Evolutionary conservation across 2,888 invertebrate genomes (phyloP).

Genomic region (Brachylomia viminalis): DNA sequence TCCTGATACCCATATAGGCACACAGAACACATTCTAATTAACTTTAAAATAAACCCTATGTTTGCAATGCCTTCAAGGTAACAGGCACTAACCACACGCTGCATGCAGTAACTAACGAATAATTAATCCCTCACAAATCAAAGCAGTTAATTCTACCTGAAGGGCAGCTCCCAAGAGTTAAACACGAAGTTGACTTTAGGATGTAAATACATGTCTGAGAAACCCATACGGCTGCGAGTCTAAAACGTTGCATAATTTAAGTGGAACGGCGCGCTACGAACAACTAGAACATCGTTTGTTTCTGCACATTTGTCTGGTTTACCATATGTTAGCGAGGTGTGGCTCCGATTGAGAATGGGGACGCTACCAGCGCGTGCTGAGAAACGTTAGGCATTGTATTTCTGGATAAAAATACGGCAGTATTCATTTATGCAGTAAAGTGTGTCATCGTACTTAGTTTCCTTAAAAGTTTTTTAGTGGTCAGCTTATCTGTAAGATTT

Average conservation of each 20-base stretch:
- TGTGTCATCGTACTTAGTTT: constrained; percentile 25
- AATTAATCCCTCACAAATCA: constrained; percentile 46
- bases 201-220: constrained; percentile 56
- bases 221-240: constrained; percentile 33
- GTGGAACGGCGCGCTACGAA: constrained; percentile 54
- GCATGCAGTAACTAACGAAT: constrained; percentile 28
- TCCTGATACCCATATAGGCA: not conserved
- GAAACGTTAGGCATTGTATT: constrained; percentile 37
- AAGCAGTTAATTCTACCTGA: constrained; percentile 28
- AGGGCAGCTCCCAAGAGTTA: constrained; percentile 8
- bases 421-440: constrained; percentile 33
- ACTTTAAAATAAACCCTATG: constrained; percentile 16
- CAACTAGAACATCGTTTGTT: constrained; percentile 59
- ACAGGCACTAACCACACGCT: not conserved
- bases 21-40: not conserved
- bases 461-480: not conserved
- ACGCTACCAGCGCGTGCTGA: not conserved
- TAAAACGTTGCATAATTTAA: constrained; percentile 65
- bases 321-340: constrained; percentile 56
- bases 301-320: constrained; percentile 60
- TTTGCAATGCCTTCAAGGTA: not conserved
- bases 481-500: not conserved
- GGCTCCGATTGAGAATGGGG: constrained; percentile 38
- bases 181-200: constrained; percentile 48
- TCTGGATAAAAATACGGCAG: constrained; percentile 34